Conservation (phyloP, 2,113 vertebrate genomes). For the Gorsachius goisagi region DNA sequence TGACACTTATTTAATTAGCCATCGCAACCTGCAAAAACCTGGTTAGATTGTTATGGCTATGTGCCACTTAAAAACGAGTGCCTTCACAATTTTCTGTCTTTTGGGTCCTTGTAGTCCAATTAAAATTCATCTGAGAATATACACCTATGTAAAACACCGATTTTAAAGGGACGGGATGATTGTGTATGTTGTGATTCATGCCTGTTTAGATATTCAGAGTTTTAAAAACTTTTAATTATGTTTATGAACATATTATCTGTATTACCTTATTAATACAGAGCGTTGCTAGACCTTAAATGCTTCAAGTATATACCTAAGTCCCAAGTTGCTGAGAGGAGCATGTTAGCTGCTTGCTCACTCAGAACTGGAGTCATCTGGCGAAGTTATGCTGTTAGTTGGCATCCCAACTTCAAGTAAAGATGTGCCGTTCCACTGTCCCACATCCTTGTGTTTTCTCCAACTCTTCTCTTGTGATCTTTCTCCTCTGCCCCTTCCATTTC, state of each 20-base stretch:
- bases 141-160: background rate
- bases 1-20: background rate
- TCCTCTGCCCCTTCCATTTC: background rate
- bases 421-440: accelerated
- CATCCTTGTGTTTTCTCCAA: background rate
- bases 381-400: background rate
- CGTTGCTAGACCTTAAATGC: background rate
- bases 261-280: background rate
- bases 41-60: background rate
- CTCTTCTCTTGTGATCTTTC: background rate
- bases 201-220: background rate
- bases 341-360: background rate
- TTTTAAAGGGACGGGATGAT: background rate
- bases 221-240: background rate
- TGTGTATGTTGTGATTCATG: background rate
- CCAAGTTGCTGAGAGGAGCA: background rate
- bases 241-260: background rate
- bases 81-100: background rate
- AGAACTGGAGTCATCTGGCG: background rate
- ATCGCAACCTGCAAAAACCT: background rate
- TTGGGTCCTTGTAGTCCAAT: background rate
- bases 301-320: background rate
- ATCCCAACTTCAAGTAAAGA: background rate
- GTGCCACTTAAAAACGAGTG: background rate
- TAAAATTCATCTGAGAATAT: background rate